Percentiles rank a stretch among this genome's conserved stretches.
Conservation (phyloP, 2,797 vertebrate species). For the Oceanodroma leucorhoa region DNA sequence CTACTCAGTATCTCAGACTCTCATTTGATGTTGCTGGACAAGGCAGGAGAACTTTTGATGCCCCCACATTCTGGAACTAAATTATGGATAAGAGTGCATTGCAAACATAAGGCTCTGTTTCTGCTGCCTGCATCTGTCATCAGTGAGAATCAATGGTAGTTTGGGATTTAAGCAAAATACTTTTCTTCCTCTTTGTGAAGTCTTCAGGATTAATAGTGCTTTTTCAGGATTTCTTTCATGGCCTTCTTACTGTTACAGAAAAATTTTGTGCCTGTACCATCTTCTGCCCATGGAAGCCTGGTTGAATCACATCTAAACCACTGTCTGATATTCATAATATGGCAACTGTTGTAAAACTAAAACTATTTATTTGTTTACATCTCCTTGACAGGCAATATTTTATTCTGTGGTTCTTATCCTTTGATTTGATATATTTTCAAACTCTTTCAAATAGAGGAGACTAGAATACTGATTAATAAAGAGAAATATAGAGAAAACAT, state of each 20-base stretch:
- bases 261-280: neutral
- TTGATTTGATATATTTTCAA: neutral
- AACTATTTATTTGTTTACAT: neutral
- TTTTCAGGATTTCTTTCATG: neutral
- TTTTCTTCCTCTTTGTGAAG: neutral
- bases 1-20: neutral
- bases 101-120: neutral
- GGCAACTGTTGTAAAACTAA: neutral
- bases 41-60: neutral
- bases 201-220: neutral
- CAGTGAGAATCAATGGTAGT: rapidly evolving
- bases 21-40: neutral
- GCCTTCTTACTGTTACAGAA: neutral
- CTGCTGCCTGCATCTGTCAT: neutral
- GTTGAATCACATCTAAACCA: neutral
- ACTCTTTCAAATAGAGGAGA: neutral
- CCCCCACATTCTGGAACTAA: neutral
- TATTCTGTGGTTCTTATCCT: neutral
- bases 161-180: neutral
- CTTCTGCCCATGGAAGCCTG: neutral
- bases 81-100: neutral
- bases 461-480: neutral
- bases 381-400: neutral
- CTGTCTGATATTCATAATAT: neutral
- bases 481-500: neutral